These are phyloP conservation scores for Choloepus hoffmanni DNA, from an alignment of 2,113 vertebrate species.

Conservation along the genomic window DNA sequence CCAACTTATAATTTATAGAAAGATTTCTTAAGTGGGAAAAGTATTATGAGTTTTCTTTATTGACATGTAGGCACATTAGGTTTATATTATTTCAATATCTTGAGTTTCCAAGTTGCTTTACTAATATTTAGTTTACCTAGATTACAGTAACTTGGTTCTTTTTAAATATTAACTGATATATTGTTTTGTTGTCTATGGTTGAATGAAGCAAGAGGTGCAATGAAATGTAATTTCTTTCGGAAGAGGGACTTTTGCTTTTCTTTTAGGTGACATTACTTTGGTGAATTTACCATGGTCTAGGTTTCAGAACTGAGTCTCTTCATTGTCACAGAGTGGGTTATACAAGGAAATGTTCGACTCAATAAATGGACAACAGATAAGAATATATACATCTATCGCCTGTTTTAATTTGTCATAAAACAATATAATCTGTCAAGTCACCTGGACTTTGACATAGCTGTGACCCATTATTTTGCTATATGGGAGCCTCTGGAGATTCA, in stretches of 20 bases:
- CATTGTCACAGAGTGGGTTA: background rate
- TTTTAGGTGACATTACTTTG: background rate
- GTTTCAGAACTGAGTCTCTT: background rate
- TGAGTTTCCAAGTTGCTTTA: background rate
- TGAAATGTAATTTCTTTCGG: background rate
- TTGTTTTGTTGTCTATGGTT: background rate
- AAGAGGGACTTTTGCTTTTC: background rate
- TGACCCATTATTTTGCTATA: background rate
- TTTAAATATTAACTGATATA: background rate
- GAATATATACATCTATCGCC: background rate
- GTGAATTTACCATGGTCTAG: background rate
- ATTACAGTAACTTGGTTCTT: background rate
- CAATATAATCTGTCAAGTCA: background rate
- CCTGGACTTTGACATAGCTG: background rate
- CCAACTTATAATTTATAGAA: conserved; percentile 17
- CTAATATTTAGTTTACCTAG: background rate
- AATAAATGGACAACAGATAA: background rate
- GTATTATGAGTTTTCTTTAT: background rate
- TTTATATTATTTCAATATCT: background rate
- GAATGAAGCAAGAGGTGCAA: background rate
- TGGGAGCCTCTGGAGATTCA: background rate
- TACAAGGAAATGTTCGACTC: background rate
- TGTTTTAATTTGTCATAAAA: background rate
- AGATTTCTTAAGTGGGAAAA: background rate
- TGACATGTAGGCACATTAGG: background rate